Evolutionary conservation across 1,140 invertebrate genomes (phyloP), one percentile per base, ranked within the genome.

Genomic region (Anastrepha obliqua): DNA sequence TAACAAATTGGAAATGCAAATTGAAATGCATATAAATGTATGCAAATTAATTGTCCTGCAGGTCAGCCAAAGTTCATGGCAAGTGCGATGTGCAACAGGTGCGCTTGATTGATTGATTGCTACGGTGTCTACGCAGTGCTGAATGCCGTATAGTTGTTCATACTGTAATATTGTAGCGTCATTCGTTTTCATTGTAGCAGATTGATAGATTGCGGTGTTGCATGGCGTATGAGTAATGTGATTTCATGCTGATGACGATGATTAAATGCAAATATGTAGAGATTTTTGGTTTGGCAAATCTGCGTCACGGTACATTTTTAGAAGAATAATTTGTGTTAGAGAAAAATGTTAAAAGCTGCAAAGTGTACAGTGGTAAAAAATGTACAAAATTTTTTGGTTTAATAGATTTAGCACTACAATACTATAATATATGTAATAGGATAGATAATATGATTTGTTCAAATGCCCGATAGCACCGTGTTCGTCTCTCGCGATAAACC

Each of bases 1-100:
- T 42, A 44, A 74, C 47, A 81, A 81, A 81, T 81, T 81, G 74
- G 47, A 47, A 47, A 81, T 81, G 74, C 47, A 81, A 81, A 81
- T 81, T 81, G 74, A 55, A 81, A 17, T 55, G 6, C 74, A 81
- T 55, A 81, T 20, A 81, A 81, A 51, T 55, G 47, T 81, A 58
- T 55, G 74, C 74, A 55, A 81, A 81, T 81, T 81, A 81, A 81
- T 81, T 81, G 8, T 55, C 74, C 47, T 51, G 47, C 74, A 55
- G 47, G 47, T 81, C 74, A 55, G 47, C 47, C 1, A 29, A 1
- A 17, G 47, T 81, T 81, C 74, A 81, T 20, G 74, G 74, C n/a
- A n/a, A 13, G 51, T 55, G 51, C 13, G 67, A 1, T 55, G 47
- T 55, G 47, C 47, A 81, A 81, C 44, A 81, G 74, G 74, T 81